Evolutionary conservation across 64 coral and sea anemone species (phyloP), one percentile per base, ranked within the genome.

Genomic region (Pocillopora damicornis): DNA sequence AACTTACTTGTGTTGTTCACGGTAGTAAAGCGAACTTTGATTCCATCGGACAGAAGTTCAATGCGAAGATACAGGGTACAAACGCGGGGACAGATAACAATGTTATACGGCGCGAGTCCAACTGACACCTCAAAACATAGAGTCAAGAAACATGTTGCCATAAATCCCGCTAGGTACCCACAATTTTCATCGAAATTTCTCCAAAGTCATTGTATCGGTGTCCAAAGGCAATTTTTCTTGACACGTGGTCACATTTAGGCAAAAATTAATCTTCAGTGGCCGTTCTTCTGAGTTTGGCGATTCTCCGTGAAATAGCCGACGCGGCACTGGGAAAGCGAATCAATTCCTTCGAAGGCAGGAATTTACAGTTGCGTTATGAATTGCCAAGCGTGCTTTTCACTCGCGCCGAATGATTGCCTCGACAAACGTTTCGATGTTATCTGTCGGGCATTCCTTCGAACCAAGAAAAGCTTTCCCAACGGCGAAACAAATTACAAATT

Each of bases 101-200:
- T 30, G 81, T 85, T 72, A 72, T 13, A 57, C 65, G 34, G 37
- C 42, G 42, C 42, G 63, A 85, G 62, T 85, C 64, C 36, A 85
- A 65, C 57, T 85, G 81, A 85, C 81, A 85, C 61, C 61, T 65
- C 80, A 51, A 15, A 83, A 34, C 36, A 68, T 35, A 66, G 81
- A 85, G 37, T 57, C 81, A 85, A 85, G 68, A 68, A 68, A 85
- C 81, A 85, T 85, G 62, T 85, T 85, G 63, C 81, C 81, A 85
- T 85, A 85, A 57, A 85, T 85, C 6, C 61, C 34, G 63, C 35
- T 65, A 67, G 20, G 6, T 51, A 66, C 14, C 35, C 81, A 34
- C 65, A 57, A 9, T 16, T 42, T 85, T 85, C 81, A 85, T 85
- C 22, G 38, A 63, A 72, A 23, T 85, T 71, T 85, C 81, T 85